phyloP scores from a whole-genome alignment of 2,888 invertebrate genomes.

The Coronaproctus castanopsis region DNA sequence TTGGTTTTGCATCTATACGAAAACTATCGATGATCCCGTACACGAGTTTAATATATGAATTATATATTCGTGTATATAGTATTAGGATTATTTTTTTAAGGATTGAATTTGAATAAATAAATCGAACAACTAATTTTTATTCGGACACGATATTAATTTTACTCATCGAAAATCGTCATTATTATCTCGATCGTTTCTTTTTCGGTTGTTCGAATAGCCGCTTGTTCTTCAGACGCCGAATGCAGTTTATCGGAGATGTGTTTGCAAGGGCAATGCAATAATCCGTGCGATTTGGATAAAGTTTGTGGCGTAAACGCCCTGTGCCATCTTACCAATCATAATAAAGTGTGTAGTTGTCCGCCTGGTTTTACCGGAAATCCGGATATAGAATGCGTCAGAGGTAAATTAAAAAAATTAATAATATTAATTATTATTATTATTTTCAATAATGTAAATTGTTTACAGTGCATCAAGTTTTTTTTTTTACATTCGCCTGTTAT shows the following conservation, averaged over 20 bases:
- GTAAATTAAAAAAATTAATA: slow-evolving; percentile 32
- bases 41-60: too few relatives aligned
- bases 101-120: too few relatives aligned
- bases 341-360: slow-evolving; percentile 63
- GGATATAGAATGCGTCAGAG: slow-evolving; percentile 62
- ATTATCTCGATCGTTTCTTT: too few relatives aligned
- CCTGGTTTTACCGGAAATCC: slow-evolving; percentile 68
- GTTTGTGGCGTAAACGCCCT: slow-evolving; percentile 68
- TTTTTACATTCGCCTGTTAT: too few relatives aligned
- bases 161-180: too few relatives aligned
- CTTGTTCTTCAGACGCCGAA: slow-evolving; percentile 57
- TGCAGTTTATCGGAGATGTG: slow-evolving; percentile 62
- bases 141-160: slow-evolving; percentile 9
- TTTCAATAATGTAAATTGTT: too few relatives aligned
- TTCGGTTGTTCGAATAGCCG: slow-evolving; percentile 36
- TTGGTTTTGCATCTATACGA: too few relatives aligned
- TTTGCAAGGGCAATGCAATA: slow-evolving; percentile 55
- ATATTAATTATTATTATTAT: too few relatives aligned
- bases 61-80: too few relatives aligned
- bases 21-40: too few relatives aligned
- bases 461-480: too few relatives aligned
- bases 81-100: too few relatives aligned
- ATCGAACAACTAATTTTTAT: background rate
- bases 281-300: slow-evolving; percentile 53
- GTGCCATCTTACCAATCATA: slow-evolving; percentile 48